These are phyloP conservation scores for Amiota minor DNA, from an alignment of 2,888 invertebrate genomes.

Conservation along the genomic window DNA sequence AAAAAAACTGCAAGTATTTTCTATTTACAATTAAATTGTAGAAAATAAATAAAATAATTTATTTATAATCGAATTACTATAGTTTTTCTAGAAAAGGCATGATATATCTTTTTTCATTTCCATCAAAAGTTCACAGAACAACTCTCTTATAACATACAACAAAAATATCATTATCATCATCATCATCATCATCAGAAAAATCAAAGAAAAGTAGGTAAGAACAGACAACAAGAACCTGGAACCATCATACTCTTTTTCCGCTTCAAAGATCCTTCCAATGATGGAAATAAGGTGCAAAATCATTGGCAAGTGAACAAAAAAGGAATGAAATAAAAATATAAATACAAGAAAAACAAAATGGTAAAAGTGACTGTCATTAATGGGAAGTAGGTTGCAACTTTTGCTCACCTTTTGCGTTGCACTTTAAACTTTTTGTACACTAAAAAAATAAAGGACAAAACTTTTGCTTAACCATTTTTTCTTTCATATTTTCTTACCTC, in stretches of 20 bases:
- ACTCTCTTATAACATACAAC: too few relatives aligned
- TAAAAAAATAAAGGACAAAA: background rate
- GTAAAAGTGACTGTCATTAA: slow-evolving; percentile 23
- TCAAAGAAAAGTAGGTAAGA: background rate
- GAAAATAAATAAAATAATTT: slow-evolving; percentile 1
- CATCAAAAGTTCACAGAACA: too few relatives aligned
- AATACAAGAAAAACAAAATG: slow-evolving; percentile 2
- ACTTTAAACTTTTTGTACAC: slow-evolving; percentile 32
- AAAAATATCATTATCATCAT: too few relatives aligned
- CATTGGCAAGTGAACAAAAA: background rate
- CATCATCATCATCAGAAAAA: background rate
- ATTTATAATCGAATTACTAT: too few relatives aligned
- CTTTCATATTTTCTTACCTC: background rate
- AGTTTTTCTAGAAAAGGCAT: too few relatives aligned
- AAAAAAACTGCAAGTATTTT: too few relatives aligned
- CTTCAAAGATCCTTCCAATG: too few relatives aligned
- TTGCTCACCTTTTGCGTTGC: slow-evolving; percentile 33
- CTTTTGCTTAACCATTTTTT: slow-evolving; percentile 24
- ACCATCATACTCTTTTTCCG: background rate
- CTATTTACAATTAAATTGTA: background rate
- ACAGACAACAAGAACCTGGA: background rate
- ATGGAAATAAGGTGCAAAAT: too few relatives aligned
- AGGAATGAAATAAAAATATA: background rate
- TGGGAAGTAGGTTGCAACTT: slow-evolving; percentile 26
- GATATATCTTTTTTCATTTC: too few relatives aligned